Evolutionary conservation across 2,797 vertebrate genomes (phyloP), one percentile per base, ranked within the genome.

Genomic region (Pipistrellus pipistrellus): DNA sequence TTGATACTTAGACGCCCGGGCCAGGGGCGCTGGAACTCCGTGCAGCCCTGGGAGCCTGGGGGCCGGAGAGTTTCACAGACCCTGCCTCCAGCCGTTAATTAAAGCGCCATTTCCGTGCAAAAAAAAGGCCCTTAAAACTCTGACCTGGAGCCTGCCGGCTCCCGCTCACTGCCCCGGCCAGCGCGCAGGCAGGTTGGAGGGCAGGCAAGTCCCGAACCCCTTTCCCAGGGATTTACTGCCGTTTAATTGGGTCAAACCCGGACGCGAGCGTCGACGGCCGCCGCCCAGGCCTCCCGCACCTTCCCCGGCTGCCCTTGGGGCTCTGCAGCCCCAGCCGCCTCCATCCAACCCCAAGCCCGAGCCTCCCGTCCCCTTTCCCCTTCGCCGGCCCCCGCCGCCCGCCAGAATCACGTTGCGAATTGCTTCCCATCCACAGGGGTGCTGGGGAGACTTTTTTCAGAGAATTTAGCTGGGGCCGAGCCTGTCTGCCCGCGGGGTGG

Each of bases 211-310:
- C 95, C 53, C 82, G 38, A 14, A 64, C 57, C 81, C 80, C 51
- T 6, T 38, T 62, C 73, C 57, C 68, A 18, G 48, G 72, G 44
- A 88, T 57, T 92, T 13, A 72, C 35, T 59, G 84, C 71, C 4
- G 35, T 59, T 91, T 85, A 80, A 91, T 66, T 90, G 93, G 85
- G 44, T 87, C 85, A 93, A 69, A 73, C 78, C 38, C 38, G 71
- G 85, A 62, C 10, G 11, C 18, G 27, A 84, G 76, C 12, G 76
- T 25, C 8, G 5, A 21, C 8, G 73, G 32, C 77, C 46, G 10
- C 72, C 2, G 13, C 44, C 71, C 55, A 32, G 57, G 57, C 46
- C 2, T 2, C 84, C 55, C 35, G 8, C 32, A 15, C 41, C 44
- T 21, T 53, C 25, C 66, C 9, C 4, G 10, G 51, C 88, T 66